Conservation (phyloP, 2,888 invertebrate species). For the Megaustenia siamemsis region DNA sequence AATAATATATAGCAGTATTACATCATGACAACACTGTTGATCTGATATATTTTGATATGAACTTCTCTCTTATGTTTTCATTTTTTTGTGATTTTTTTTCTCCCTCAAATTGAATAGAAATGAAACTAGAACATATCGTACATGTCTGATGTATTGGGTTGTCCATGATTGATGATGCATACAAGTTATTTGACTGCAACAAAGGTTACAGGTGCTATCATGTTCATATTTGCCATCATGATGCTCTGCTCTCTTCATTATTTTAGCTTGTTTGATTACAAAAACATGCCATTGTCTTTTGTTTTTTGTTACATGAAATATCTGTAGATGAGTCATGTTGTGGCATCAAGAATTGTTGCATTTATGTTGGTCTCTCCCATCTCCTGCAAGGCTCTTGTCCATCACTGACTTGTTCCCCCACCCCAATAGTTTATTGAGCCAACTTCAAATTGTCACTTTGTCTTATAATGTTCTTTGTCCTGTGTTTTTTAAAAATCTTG, state of each 20-base stretch:
- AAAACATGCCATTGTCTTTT: neutral
- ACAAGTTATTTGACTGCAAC: neutral
- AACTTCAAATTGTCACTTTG: no score
- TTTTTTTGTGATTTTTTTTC: constrained; percentile 3
- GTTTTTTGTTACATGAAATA: neutral
- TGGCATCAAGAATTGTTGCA: neutral
- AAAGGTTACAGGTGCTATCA: constrained; percentile 38
- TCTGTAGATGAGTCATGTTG: neutral
- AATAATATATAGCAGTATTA: constrained; percentile 44
- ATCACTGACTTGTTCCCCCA: no score
- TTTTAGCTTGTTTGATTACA: neutral
- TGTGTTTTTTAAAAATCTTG: no score
- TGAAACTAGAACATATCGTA: constrained; percentile 39
- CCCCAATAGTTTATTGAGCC: no score
- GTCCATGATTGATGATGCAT: constrained; percentile 33
- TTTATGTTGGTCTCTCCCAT: neutral
- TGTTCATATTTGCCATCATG: constrained; percentile 21
- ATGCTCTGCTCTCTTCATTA: constrained; percentile 35
- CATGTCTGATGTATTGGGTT: constrained; percentile 27
- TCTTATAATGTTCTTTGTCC: no score
- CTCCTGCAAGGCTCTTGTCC: neutral
- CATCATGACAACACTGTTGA: constrained; percentile 29
- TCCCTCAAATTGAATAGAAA: neutral
- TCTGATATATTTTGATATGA: constrained; percentile 49
- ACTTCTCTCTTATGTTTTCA: constrained; percentile 21